These are phyloP conservation scores for Pomatostomus ruficeps DNA, from an alignment of 2,113 vertebrate genomes.

Conservation along the genomic window DNA sequence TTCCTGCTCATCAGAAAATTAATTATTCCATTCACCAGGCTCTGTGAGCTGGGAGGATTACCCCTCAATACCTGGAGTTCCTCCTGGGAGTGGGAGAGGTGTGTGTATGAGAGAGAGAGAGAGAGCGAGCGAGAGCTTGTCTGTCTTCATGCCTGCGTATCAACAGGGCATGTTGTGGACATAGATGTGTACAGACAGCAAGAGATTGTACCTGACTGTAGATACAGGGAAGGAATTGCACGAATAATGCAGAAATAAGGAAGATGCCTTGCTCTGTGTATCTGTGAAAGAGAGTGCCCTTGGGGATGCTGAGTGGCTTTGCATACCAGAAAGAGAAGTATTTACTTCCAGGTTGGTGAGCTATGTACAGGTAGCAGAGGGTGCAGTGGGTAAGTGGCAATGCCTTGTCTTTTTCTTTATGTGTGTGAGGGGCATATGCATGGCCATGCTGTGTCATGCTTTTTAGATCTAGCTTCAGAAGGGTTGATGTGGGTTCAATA, in stretches of 20 bases:
- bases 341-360: background rate
- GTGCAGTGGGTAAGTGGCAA: background rate
- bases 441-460: background rate
- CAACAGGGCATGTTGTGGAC: background rate
- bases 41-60: background rate
- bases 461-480: background rate
- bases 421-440: background rate
- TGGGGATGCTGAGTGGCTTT: background rate
- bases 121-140: background rate
- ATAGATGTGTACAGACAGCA: background rate
- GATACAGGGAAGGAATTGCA: background rate
- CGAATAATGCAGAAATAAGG: background rate
- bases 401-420: background rate
- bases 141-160: background rate
- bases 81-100: background rate
- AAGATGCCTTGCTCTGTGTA: background rate
- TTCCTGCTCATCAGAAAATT: slow-evolving; percentile 33
- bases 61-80: slow-evolving; percentile 19
- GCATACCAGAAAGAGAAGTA: background rate
- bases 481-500: background rate
- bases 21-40: slow-evolving; percentile 5
- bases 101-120: background rate
- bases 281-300: background rate
- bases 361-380: background rate
- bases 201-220: background rate